Evolutionary conservation across 1,140 invertebrate species (phyloP).

Genomic region (Cydia splendana): DNA sequence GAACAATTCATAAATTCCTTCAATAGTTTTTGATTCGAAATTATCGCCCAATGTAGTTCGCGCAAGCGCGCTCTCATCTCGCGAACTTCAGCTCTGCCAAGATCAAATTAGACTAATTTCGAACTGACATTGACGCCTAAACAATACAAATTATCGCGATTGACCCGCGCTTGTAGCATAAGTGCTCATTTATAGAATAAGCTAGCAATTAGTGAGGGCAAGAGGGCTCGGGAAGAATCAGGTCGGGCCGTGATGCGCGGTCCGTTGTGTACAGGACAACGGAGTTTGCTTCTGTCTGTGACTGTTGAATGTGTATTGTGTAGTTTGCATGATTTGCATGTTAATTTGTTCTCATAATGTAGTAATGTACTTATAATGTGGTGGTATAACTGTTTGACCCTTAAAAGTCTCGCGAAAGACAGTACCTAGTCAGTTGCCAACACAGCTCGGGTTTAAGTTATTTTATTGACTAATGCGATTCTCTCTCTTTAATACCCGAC

Average conservation of each 20-base stretch:
- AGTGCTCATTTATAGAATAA: slow-evolving; percentile 7
- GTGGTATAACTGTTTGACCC: not conserved
- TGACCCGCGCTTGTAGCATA: slow-evolving; percentile 1
- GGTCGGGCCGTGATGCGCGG: not conserved
- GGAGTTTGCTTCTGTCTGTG: not conserved
- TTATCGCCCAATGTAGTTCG: slow-evolving; percentile 22
- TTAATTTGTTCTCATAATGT: not conserved
- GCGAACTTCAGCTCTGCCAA: slow-evolving; percentile 53
- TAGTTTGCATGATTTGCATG: slow-evolving; percentile 1
- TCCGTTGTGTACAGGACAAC: slow-evolving; percentile 11
- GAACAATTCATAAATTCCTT: slow-evolving; percentile 4
- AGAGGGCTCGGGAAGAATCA: not conserved
- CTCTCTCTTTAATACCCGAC: slow-evolving; percentile 28
- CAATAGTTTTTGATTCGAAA: slow-evolving; percentile 20
- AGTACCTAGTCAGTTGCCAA: not conserved
- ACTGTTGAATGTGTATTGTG: not conserved
- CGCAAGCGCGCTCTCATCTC: slow-evolving; percentile 43
- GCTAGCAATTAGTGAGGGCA: slow-evolving; percentile 7
- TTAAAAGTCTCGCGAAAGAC: not conserved
- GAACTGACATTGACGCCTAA: slow-evolving; percentile 53
- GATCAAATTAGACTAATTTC: slow-evolving; percentile 64
- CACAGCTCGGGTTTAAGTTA: slow-evolving; percentile 19
- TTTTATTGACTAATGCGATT: slow-evolving; percentile 31
- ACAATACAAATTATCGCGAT: slow-evolving; percentile 21
- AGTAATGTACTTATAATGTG: not conserved